A percentile compares a stretch with the other conserved stretches of the same genome.
Conservation (phyloP, 1,140 invertebrate genomes). For the Drosophila chauvacae region DNA sequence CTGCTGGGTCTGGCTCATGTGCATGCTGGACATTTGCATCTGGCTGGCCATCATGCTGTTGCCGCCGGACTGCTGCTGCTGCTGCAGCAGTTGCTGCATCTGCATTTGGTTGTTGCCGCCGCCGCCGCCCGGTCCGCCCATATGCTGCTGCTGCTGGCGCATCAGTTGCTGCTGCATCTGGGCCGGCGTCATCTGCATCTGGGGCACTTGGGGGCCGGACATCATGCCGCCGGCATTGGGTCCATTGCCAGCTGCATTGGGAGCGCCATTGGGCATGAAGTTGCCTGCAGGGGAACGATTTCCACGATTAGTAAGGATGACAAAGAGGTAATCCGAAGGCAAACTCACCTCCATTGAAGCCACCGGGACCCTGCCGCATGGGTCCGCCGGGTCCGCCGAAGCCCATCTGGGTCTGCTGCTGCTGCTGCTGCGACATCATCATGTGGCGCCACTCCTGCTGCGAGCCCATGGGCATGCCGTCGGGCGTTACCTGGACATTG, state of each 20-base stretch:
- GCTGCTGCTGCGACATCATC: constrained; percentile 87
- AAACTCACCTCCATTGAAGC: constrained; percentile 87
- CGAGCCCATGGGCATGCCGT: constrained; percentile 86
- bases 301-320: not conserved
- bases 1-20: constrained; percentile 88
- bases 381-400: constrained; percentile 85
- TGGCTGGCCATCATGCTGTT: constrained; percentile 84
- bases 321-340: not conserved
- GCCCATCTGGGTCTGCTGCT: constrained; percentile 86
- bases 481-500: constrained; percentile 86
- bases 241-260: constrained; percentile 56
- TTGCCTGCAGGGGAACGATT: constrained; percentile 45
- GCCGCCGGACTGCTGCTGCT: constrained; percentile 79
- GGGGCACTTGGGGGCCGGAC: constrained; percentile 73
- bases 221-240: constrained; percentile 76
- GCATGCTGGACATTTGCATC: constrained; percentile 88
- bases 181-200: constrained; percentile 86
- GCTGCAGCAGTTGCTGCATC: constrained; percentile 83
- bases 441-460: constrained; percentile 89
- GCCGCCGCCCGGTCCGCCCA: constrained; percentile 56
- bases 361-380: constrained; percentile 88
- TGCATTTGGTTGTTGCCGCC: constrained; percentile 64
- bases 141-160: constrained; percentile 74
- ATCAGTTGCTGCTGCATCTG: constrained; percentile 85
- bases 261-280: constrained; percentile 77